Conservation (phyloP, 2,113 vertebrate species). For the Podarcis muralis region DNA sequence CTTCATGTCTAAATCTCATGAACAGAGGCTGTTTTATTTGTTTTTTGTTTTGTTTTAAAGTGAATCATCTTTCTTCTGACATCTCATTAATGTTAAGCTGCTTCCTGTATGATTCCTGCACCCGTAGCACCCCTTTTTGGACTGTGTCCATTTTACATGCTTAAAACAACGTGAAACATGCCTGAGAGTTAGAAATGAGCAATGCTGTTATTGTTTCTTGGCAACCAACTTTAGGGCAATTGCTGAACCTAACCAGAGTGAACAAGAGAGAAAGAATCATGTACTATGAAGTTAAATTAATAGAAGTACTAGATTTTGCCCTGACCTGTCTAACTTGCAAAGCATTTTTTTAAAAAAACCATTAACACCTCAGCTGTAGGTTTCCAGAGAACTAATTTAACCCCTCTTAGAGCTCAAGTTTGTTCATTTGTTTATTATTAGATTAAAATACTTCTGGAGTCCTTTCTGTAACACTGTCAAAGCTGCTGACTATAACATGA, state of each 20-base stretch:
- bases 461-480: too few relatives aligned
- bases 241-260: conserved; percentile 33
- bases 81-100: conserved; percentile 24
- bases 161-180: conserved; percentile 36
- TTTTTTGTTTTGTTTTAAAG: conserved; percentile 31
- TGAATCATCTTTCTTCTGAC: conserved; percentile 45
- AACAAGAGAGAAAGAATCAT: neutral
- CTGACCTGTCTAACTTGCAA: neutral
- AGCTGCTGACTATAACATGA: too few relatives aligned
- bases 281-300: neutral
- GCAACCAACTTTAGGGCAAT: conserved; percentile 10
- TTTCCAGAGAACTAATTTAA: neutral
- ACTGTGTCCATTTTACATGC: neutral
- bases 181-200: conserved; percentile 14
- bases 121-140: conserved; percentile 14
- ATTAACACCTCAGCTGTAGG: neutral
- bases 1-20: neutral
- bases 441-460: neutral
- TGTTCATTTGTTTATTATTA: neutral
- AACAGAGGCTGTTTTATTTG: neutral
- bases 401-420: neutral
- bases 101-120: conserved; percentile 3
- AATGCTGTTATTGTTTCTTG: conserved; percentile 8
- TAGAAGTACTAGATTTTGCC: neutral
- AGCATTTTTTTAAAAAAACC: neutral